Base-by-base conservation (phyloP, 2,888 invertebrate genomes). In the Drosophila gaucha region DNA sequence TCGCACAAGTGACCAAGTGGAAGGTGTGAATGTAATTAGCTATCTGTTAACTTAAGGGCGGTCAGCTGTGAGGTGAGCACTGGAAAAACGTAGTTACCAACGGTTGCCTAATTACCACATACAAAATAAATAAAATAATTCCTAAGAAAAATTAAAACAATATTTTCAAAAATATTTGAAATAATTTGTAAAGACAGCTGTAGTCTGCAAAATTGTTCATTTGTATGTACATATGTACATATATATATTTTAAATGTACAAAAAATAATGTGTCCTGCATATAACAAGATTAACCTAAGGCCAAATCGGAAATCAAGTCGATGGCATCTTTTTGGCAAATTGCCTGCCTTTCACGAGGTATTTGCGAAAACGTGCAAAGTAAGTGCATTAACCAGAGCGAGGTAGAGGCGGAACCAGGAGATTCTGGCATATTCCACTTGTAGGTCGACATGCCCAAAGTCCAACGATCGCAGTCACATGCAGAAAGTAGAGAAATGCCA, bases 1-100 rank as follows among this genome's bases (percentile, higher is more conserved):
- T 86, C 64, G 24, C 80, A 80, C 71, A 64, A 76, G 77, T 83
- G 84, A 86, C 71, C 60, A 22, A 68, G 30, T 43, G 46, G 41
- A 28, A 83, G 59, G 80, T 76, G 86, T 46, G 44, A 80, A 66
- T 83, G 43, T 64, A 64, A 74, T 56, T 50, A 64, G 56, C 46
- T 33, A 47, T 38, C 50, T 76, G 80, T 46, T 82, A 86, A 86
- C 44, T 41, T n/a, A 12, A 30, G 36, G 20, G 56, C 39, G 30
- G 22, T 3, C 22, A 30, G 39, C 22, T 9, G 38, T 8, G 16
- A 4, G 8, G 38, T 8, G 16, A 4, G 8, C n/a, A 22, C 14
- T 28, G 39, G 18, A 41, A 24, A 35, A 60, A 51, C 35, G 18
- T 47, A 75, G 57, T 65, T 58, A 60, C 59, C 47, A 58, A 47